Evolutionary conservation across 2,888 invertebrate genomes (phyloP), one percentile per base, ranked within the genome.

Genomic region (Fissipunctia ypsillon): DNA sequence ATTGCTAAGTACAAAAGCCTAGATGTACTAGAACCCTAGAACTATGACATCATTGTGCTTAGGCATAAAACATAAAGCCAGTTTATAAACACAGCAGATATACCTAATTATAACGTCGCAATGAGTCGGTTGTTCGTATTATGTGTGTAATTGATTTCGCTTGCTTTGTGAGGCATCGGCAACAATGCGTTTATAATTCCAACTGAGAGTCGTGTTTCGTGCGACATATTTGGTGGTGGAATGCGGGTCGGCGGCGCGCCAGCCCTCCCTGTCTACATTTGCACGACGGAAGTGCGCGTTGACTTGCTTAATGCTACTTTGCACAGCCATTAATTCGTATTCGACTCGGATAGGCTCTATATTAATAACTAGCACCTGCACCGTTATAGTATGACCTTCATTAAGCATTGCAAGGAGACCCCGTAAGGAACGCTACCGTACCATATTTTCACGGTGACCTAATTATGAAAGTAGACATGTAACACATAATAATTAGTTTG

Each of bases 171-270:
- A 88, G 81, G 84, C 86, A 88, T 87, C 85, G 88, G 80, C 85
- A 88, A 90, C 90, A 91, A 92, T 91, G 89, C 88, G 90, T 91
- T 94, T 92, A 92, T 92, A 93, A 94, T 95, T 94, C 93, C 85
- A 88, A 88, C 87, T 85, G 90, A 89, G 87, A 91, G 88, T 89
- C 87, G 88, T 91, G 92, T 92, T 91, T 91, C 88, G 87, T 88
- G 86, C 87, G 88, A 92, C 95, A 81, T 95, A 95, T 95, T 94
- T 93, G 94, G 95, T 89, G 87, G 89, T 88, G 94, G 95, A 93
- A 95, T 94, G 94, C 92, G 91, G 91, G 88, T 79, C 91, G 90
- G 82, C 84, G 83, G 84, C 85, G 88, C 84, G 89, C 76, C 87
- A 88, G 87, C 89, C 88, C 89, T 91, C 88, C 88, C 85, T 87